Percentiles rank a stretch among this genome's conserved stretches.
Evolutionary conservation across 2,113 vertebrate genomes (phyloP).

Genomic region (Danio rerio): DNA sequence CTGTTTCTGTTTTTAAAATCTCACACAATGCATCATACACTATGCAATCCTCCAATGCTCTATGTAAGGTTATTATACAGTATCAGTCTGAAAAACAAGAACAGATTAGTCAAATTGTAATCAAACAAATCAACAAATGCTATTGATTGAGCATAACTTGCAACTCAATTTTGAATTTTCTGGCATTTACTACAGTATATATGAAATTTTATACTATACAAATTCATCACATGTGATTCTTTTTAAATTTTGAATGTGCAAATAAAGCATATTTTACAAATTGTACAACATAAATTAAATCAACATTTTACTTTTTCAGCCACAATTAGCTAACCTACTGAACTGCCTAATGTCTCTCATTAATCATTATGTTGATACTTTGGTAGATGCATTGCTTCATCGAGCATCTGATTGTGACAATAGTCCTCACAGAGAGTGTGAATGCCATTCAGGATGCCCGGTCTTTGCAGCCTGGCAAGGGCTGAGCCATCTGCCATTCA

Average conservation of each 20-base stretch:
- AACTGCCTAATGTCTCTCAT: neutral
- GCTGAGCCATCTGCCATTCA: conserved; percentile 57
- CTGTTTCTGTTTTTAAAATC: too few relatives aligned
- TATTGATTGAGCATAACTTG: neutral
- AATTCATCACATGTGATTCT: too few relatives aligned
- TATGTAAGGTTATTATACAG: too few relatives aligned
- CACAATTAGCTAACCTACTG: neutral
- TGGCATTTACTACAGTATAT: neutral
- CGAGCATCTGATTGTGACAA: conserved; percentile 49
- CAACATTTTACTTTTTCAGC: too few relatives aligned
- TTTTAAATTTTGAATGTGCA: too few relatives aligned
- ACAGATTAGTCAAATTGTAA: neutral
- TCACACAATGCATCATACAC: too few relatives aligned
- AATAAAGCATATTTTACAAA: too few relatives aligned
- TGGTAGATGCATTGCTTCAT: conserved; percentile 31
- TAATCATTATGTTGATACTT: neutral
- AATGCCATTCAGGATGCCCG: conserved; percentile 54
- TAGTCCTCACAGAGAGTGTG: conserved; percentile 50
- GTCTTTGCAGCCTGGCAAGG: conserved; percentile 44
- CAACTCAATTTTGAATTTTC: neutral
- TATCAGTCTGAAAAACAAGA: too few relatives aligned
- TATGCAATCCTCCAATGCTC: too few relatives aligned
- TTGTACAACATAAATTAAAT: too few relatives aligned
- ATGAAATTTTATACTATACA: too few relatives aligned
- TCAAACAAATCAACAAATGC: neutral